Percentiles rank a stretch among this genome's conserved stretches.
Conservation (phyloP, 1,140 invertebrate species). For the Battus philenor region DNA sequence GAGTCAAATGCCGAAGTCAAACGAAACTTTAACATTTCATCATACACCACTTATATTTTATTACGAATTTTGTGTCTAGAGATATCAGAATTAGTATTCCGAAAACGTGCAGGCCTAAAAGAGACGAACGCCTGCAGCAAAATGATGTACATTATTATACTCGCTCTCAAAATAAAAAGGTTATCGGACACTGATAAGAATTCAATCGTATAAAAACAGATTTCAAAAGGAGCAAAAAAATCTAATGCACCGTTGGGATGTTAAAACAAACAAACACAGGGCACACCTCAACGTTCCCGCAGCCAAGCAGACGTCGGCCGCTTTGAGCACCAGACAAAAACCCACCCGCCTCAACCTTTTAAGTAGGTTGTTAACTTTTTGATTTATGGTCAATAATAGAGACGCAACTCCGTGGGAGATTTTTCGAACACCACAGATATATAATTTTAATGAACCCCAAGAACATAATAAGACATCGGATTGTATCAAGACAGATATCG, state of each 20-base stretch:
- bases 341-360: constrained; percentile 64
- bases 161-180: constrained; percentile 29
- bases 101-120: neutral
- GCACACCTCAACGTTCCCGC: constrained; percentile 49
- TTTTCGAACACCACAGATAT: constrained; percentile 55
- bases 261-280: constrained; percentile 70
- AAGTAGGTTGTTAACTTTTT: constrained; percentile 76
- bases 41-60: constrained; percentile 9
- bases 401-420: constrained; percentile 72
- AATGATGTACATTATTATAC: constrained; percentile 22
- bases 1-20: constrained; percentile 34
- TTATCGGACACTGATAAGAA: constrained; percentile 52
- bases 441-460: constrained; percentile 68
- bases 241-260: constrained; percentile 69
- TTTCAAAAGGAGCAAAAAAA: constrained; percentile 58
- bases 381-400: constrained; percentile 75
- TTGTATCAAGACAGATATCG: constrained; percentile 35
- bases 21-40: constrained; percentile 23
- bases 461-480: constrained; percentile 57
- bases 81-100: constrained; percentile 11
- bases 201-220: constrained; percentile 58
- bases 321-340: constrained; percentile 69
- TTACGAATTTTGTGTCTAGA: constrained; percentile 11
- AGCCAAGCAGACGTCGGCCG: constrained; percentile 52
- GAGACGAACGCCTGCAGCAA: constrained; percentile 8